These are phyloP conservation scores for Brachionus manjavacas DNA, from an alignment of 1,140 invertebrate species.

Conservation along the genomic window DNA sequence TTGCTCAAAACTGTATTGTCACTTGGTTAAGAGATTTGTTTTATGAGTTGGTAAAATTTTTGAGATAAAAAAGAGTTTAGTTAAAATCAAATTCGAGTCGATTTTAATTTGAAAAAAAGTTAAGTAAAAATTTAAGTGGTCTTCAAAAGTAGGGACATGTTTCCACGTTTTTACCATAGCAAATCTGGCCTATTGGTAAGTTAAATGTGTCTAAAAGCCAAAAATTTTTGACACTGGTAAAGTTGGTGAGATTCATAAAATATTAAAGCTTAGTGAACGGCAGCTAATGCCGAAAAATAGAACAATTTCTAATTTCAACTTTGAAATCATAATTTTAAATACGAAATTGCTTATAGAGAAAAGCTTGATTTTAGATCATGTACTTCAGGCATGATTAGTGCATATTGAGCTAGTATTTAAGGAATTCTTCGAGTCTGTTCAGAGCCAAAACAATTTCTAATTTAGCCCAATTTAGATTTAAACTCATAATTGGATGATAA, in stretches of 20 bases:
- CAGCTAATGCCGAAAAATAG: not conserved
- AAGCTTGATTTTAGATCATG: slow-evolving; percentile 14
- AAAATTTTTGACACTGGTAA: not conserved
- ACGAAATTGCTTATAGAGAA: not conserved
- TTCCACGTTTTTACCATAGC: not conserved
- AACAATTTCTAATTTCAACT: not conserved
- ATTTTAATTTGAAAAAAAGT: no score
- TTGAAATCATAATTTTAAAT: slow-evolving; percentile 1
- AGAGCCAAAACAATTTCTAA: slow-evolving; percentile 2
- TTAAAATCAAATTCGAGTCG: no score
- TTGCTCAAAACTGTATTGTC: no score
- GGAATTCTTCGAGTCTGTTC: not conserved
- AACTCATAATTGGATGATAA: slow-evolving; percentile 2
- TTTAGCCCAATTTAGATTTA: not conserved
- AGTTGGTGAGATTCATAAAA: not conserved
- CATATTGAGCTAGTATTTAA: not conserved
- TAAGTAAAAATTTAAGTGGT: not conserved
- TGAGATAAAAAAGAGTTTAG: no score
- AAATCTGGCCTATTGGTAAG: not conserved
- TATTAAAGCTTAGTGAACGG: not conserved
- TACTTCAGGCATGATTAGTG: slow-evolving; percentile 1
- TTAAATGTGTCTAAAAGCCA: not conserved
- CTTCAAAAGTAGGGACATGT: not conserved
- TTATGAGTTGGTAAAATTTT: no score
- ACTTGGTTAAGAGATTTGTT: no score